Evolutionary conservation across 2,113 vertebrate genomes (phyloP).

Genomic region (Aphelocoma coerulescens): DNA sequence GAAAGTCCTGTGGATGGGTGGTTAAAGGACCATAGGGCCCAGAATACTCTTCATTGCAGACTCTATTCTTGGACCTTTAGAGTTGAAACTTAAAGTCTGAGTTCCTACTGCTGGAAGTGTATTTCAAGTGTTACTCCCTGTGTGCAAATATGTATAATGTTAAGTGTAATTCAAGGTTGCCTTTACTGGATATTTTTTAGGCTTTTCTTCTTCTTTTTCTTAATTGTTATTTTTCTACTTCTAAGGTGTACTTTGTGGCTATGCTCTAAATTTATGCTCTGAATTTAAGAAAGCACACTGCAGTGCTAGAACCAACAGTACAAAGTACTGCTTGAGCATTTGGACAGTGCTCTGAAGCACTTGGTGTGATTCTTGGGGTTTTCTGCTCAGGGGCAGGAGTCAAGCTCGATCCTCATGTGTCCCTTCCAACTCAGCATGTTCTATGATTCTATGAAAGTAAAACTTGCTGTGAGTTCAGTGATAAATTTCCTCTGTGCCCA

Average conservation of each 20-base stretch:
- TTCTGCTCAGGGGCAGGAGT: fast-evolving
- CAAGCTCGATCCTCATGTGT: not conserved
- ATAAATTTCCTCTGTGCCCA: not conserved
- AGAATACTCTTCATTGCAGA: not conserved
- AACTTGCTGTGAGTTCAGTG: not conserved
- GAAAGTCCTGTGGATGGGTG: not conserved
- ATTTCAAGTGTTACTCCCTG: not conserved
- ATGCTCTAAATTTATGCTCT: not conserved
- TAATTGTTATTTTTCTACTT: not conserved
- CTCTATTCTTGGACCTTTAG: not conserved
- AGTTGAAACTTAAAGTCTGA: not conserved
- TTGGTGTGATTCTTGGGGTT: not conserved
- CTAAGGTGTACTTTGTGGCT: not conserved
- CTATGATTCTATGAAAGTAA: not conserved
- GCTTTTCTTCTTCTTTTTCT: not conserved
- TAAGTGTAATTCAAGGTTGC: not conserved
- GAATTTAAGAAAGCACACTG: not conserved
- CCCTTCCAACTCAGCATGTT: not conserved
- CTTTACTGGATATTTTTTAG: not conserved
- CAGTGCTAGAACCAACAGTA: not conserved
- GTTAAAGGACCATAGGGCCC: not conserved
- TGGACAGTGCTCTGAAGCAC: not conserved
- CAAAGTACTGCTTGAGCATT: not conserved
- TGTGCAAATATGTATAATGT: not conserved
- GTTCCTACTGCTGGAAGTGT: not conserved